These are phyloP conservation scores for Drosophila nasuta DNA, from an alignment of 1,140 invertebrate genomes.

Conservation along the genomic window DNA sequence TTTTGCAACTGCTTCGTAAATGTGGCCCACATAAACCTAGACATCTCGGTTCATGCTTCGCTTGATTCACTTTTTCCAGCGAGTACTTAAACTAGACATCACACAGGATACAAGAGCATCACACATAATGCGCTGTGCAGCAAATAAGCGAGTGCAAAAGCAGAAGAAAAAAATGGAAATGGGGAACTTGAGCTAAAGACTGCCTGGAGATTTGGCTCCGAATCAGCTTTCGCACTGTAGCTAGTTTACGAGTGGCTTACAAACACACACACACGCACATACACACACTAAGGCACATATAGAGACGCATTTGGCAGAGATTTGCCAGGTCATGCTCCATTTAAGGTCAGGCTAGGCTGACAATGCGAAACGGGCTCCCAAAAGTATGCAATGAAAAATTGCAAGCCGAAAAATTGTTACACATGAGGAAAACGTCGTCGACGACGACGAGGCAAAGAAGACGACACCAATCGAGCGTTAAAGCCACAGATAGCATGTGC, in stretches of 20 bases:
- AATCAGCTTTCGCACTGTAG: slow-evolving; percentile 6
- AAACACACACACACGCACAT: slow-evolving; percentile 20
- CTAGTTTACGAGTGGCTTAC: slow-evolving; percentile 23
- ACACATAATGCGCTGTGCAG: slow-evolving; percentile 16
- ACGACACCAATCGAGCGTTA: slow-evolving; percentile 60
- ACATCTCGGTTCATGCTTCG: not conserved
- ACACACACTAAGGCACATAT: slow-evolving; percentile 4
- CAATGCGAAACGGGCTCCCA: slow-evolving; percentile 30
- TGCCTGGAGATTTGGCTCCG: slow-evolving; percentile 19
- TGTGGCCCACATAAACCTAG: not conserved
- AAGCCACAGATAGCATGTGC: slow-evolving; percentile 52
- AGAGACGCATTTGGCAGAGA: slow-evolving; percentile 16
- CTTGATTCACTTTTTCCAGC: not conserved
- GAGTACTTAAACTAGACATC: not conserved
- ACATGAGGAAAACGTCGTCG: slow-evolving; percentile 26
- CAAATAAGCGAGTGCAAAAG: slow-evolving; percentile 13
- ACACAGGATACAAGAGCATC: not conserved
- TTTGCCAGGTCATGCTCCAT: slow-evolving; percentile 54
- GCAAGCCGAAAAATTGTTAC: slow-evolving; percentile 55
- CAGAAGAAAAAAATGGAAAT: slow-evolving; percentile 20
- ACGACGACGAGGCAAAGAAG: slow-evolving; percentile 8
- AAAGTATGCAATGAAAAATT: slow-evolving; percentile 74
- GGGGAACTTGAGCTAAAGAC: slow-evolving; percentile 30
- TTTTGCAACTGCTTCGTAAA: no score
- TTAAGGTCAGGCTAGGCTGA: slow-evolving; percentile 29